These are phyloP conservation scores for Noctua pronuba DNA, from an alignment of 2,888 invertebrate genomes.

Conservation along the genomic window DNA sequence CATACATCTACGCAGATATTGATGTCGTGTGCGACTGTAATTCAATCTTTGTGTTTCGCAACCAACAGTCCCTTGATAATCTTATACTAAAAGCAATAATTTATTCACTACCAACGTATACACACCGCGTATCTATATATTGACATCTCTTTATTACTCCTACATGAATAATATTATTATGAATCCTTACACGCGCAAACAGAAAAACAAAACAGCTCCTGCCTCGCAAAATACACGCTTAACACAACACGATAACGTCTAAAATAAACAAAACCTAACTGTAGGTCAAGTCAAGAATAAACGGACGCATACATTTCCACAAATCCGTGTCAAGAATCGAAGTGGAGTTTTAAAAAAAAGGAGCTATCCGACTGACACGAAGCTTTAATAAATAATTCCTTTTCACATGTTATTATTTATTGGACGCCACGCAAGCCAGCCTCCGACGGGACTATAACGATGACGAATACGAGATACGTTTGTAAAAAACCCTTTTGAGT, in stretches of 20 bases:
- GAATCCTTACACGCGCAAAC: conserved; percentile 75
- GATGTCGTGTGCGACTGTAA: conserved; percentile 65
- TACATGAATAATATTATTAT: conserved; percentile 85
- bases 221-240: conserved; percentile 69
- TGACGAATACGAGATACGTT: conserved; percentile 89
- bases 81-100: conserved; percentile 66
- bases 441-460: conserved; percentile 83
- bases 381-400: conserved; percentile 83
- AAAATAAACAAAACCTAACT: conserved; percentile 65
- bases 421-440: conserved; percentile 77
- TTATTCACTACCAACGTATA: conserved; percentile 67
- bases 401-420: conserved; percentile 87
- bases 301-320: conserved; percentile 83
- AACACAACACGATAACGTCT: conserved; percentile 68
- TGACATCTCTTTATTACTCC: conserved; percentile 80
- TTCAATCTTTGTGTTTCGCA: conserved; percentile 68
- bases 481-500: conserved; percentile 86
- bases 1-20: conserved; percentile 59
- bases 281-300: conserved; percentile 75
- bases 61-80: conserved; percentile 67
- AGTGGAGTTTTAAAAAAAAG: conserved; percentile 76
- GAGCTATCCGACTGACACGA: conserved; percentile 77
- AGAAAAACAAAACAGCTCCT: conserved; percentile 76
- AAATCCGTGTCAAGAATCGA: conserved; percentile 86
- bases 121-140: conserved; percentile 74